Evolutionary conservation across 2,797 vertebrate species (phyloP).

Genomic region (Setipinna tenuifilis): DNA sequence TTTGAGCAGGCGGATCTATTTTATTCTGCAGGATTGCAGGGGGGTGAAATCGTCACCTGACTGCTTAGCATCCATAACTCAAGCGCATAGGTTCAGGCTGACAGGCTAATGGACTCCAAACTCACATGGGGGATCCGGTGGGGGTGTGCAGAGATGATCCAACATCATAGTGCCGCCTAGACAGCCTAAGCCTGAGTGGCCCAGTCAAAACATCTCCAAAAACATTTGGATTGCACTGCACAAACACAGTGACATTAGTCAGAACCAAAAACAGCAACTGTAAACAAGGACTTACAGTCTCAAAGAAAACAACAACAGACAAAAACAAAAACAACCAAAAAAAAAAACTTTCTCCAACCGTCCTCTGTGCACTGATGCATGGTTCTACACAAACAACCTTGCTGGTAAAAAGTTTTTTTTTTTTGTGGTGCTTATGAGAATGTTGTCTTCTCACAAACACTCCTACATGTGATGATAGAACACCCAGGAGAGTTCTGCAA

Average conservation of each 20-base stretch:
- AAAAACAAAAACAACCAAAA: background rate
- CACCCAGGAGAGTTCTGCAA: background rate
- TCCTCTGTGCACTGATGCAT: background rate
- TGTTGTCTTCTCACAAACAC: background rate
- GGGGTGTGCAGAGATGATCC: constrained; percentile 4
- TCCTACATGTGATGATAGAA: background rate
- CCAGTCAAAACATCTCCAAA: background rate
- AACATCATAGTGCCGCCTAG: background rate
- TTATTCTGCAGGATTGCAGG: constrained; percentile 10
- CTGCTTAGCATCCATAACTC: constrained; percentile 2
- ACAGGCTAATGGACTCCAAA: constrained; percentile 12
- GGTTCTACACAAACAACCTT: background rate
- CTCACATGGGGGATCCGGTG: background rate
- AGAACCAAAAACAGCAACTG: background rate
- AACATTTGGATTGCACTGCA: background rate
- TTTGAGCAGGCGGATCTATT: constrained; percentile 16
- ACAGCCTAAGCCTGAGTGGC: background rate
- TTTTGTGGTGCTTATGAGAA: background rate
- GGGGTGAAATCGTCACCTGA: constrained; percentile 11
- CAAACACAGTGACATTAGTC: background rate
- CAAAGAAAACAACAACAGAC: background rate
- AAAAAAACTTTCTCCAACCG: background rate
- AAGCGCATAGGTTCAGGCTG: constrained; percentile 11
- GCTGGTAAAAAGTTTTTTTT: background rate
- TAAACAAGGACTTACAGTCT: background rate